phyloP scores from a whole-genome alignment of 2,888 invertebrate genomes.

The Copidosoma aretas region DNA sequence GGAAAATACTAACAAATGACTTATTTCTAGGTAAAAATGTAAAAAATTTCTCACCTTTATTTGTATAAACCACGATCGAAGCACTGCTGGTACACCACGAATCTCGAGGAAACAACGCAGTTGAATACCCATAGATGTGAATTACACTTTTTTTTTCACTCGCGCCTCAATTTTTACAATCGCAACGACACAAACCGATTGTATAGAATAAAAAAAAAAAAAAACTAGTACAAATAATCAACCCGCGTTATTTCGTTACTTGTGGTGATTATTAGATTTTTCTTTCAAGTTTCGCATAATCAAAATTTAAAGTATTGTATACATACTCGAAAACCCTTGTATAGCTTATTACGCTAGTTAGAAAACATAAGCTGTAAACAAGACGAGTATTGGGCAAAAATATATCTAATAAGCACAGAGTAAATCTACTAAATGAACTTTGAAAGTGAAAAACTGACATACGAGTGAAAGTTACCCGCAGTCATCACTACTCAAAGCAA shows the following conservation, averaged over 20 bases:
- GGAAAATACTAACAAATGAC: not conserved
- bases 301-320: not conserved
- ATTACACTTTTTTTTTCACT: slow-evolving; percentile 31
- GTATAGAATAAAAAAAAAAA: not conserved
- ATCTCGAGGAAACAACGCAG: too few relatives aligned
- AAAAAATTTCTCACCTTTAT: not conserved
- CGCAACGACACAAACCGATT: not conserved
- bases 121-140: not conserved
- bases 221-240: not conserved
- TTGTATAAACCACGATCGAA: not conserved
- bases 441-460: slow-evolving; percentile 25
- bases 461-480: slow-evolving; percentile 19
- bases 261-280: not conserved
- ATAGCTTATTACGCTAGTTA: slow-evolving; percentile 24
- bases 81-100: not conserved
- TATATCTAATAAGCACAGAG: not conserved
- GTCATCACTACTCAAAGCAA: slow-evolving; percentile 30
- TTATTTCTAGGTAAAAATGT: not conserved
- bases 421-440: not conserved
- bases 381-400: slow-evolving; percentile 22
- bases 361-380: slow-evolving; percentile 16
- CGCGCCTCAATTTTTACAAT: slow-evolving; percentile 12
- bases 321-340: slow-evolving; percentile 33
- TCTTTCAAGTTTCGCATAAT: not conserved
- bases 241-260: not conserved